Conservation (phyloP, 2,888 invertebrate species). For the Xiphydria camelus region DNA sequence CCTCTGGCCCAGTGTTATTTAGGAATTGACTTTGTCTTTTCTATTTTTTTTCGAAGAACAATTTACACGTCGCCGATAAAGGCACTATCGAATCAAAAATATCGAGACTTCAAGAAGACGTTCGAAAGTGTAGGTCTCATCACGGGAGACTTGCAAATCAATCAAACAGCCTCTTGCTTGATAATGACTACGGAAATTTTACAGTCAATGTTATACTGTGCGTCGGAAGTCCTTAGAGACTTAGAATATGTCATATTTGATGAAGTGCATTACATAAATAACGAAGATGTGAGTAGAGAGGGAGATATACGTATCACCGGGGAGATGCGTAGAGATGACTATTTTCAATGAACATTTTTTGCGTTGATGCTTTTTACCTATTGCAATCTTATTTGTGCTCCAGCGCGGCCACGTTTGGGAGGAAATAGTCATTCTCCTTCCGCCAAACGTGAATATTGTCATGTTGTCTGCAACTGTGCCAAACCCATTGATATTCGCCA, state of each 20-base stretch:
- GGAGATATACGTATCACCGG: too few relatives aligned
- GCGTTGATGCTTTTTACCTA: too few relatives aligned
- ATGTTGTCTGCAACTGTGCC: constrained; percentile 98
- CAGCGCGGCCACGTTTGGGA: constrained; percentile 99
- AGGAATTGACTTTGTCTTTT: too few relatives aligned
- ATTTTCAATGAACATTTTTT: too few relatives aligned
- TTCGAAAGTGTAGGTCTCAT: constrained; percentile 93
- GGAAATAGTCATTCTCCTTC: constrained; percentile 94
- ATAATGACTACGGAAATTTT: constrained; percentile 99
- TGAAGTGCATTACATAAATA: constrained; percentile 99
- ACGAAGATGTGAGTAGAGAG: constrained; percentile 76
- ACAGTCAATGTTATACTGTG: constrained; percentile 94
- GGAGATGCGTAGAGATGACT: too few relatives aligned
- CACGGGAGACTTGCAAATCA: constrained; percentile 95
- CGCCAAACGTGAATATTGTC: constrained; percentile 92
- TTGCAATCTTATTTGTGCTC: too few relatives aligned
- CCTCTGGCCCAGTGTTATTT: too few relatives aligned
- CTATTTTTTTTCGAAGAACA: too few relatives aligned
- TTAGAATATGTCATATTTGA: constrained; percentile 99
- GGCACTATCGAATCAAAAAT: constrained; percentile 98
- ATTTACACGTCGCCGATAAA: constrained; percentile 99
- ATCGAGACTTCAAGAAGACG: constrained; percentile 90
- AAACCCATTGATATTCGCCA: constrained; percentile 93
- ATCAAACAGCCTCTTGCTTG: constrained; percentile 89
- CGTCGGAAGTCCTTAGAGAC: constrained; percentile 91